Conservation (phyloP, 2,113 vertebrate species). For the Brachypteracias leptosomus region DNA sequence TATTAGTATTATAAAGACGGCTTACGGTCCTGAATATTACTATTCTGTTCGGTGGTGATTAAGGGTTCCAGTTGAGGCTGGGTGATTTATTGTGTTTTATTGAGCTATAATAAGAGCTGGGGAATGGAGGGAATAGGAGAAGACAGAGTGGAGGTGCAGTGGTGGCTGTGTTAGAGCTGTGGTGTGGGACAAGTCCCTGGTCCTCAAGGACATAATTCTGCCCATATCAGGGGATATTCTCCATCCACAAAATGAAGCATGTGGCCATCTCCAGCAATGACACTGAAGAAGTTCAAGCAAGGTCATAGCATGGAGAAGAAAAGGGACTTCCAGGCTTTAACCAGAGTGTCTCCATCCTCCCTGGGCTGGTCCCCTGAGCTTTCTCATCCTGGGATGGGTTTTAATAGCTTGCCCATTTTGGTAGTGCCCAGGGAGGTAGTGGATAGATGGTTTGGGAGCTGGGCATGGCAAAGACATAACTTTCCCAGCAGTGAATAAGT, state of each 20-base stretch:
- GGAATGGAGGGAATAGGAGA: not conserved
- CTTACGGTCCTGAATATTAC: constrained; percentile 36
- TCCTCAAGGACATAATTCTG: not conserved
- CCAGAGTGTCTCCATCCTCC: not conserved
- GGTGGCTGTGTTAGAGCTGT: not conserved
- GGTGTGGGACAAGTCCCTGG: not conserved
- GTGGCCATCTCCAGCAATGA: not conserved
- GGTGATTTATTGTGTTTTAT: not conserved
- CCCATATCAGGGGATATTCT: not conserved
- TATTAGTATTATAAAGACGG: constrained; percentile 12
- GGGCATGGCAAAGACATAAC: not conserved
- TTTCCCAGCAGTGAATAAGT: not conserved
- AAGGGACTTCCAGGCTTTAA: not conserved
- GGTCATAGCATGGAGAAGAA: not conserved
- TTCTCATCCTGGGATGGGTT: not conserved
- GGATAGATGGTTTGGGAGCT: not conserved
- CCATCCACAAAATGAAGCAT: fast-evolving
- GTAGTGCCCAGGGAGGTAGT: not conserved
- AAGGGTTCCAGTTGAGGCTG: constrained; percentile 41
- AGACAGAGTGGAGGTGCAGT: not conserved
- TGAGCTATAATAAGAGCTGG: not conserved
- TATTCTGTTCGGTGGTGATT: not conserved
- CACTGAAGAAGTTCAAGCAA: not conserved
- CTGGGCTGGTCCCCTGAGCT: not conserved
- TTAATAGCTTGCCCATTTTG: not conserved